phyloP scores from a whole-genome alignment of 37 sponge, comb jelly and placozoan genomes.

The Halisarca cf. caerulea region DNA sequence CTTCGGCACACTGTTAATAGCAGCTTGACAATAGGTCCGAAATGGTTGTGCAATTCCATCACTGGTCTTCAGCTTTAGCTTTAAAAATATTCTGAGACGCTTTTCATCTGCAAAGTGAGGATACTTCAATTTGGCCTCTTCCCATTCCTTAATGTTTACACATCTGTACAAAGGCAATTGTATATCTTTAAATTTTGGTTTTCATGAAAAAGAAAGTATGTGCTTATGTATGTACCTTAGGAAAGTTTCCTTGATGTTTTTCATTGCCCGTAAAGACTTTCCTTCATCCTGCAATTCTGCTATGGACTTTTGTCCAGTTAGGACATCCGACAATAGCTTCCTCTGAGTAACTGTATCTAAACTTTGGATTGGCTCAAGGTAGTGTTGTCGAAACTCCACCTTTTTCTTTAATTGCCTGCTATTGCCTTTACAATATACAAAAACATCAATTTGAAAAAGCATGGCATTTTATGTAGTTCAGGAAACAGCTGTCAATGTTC shows the following conservation, averaged over 20 bases:
- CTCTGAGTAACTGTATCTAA: neutral
- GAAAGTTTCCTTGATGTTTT: neutral
- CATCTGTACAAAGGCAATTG: too few species aligned
- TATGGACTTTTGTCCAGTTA: neutral
- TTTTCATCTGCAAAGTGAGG: neutral
- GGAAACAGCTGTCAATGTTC: too few species aligned
- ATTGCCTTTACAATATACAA: too few species aligned
- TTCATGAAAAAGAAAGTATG: too few species aligned
- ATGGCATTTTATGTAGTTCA: too few species aligned
- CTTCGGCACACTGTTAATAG: neutral
- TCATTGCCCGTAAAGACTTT: neutral
- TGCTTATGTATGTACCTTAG: too few species aligned
- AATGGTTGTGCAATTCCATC: neutral
- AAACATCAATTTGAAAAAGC: too few species aligned
- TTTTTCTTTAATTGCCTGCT: neutral
- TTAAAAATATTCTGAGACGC: neutral
- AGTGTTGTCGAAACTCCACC: neutral
- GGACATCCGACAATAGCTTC: neutral
- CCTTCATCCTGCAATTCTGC: neutral
- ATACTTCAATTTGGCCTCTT: neutral
- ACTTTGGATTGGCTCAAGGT: neutral
- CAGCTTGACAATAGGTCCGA: neutral
- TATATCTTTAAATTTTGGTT: too few species aligned
- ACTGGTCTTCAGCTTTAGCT: neutral
- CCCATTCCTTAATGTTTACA: neutral